phyloP scores from a whole-genome alignment of 2,797 vertebrate genomes.

The Falco concolor region DNA sequence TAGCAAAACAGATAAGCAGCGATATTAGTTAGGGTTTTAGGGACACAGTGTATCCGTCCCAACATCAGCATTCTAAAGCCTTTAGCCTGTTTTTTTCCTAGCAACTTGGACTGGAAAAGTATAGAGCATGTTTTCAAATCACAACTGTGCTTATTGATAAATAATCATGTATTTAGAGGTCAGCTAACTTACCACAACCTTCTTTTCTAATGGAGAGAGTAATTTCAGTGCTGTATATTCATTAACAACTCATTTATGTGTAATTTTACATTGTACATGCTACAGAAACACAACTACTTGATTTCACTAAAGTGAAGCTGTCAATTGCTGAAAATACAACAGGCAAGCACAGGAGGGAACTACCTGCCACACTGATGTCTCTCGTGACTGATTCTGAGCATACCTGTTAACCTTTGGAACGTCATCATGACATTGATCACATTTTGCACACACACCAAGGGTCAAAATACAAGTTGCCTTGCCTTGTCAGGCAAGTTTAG shows the following conservation, averaged over 20 bases:
- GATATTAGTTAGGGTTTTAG: background rate
- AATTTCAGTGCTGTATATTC: background rate
- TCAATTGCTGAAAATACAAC: background rate
- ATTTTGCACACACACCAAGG: background rate
- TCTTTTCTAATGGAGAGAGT: background rate
- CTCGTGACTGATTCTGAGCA: background rate
- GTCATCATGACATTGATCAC: background rate
- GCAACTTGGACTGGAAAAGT: background rate
- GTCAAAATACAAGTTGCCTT: background rate
- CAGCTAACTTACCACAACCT: background rate
- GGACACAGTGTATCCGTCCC: background rate
- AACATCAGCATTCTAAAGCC: background rate
- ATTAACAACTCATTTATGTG: background rate
- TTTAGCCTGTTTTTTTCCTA: background rate
- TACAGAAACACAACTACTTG: fast-evolving
- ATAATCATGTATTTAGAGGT: background rate
- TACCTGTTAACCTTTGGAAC: background rate
- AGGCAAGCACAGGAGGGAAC: background rate
- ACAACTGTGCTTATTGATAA: background rate
- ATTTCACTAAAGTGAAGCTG: background rate
- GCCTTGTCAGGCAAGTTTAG: background rate
- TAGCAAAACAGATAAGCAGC: background rate
- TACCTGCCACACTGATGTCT: background rate
- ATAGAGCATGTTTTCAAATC: background rate
- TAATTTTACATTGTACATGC: fast-evolving